These are phyloP conservation scores for Anagrus nilaparvatae DNA, from an alignment of 1,140 invertebrate genomes.

Conservation along the genomic window DNA sequence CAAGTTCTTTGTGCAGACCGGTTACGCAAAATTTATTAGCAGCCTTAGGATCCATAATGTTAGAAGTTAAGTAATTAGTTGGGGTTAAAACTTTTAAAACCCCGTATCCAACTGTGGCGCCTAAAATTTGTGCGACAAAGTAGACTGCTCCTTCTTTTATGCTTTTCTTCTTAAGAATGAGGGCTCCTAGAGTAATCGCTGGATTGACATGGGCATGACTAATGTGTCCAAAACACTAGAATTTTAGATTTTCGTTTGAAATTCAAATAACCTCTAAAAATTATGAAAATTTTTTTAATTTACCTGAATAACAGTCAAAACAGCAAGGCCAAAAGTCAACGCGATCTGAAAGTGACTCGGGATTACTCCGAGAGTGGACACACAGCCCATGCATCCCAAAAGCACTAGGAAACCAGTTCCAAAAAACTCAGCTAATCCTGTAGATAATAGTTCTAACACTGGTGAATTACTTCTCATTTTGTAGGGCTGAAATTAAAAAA, in stretches of 20 bases:
- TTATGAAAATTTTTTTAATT: background rate
- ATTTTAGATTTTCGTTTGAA: conserved; percentile 27
- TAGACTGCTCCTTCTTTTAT: conserved; percentile 58
- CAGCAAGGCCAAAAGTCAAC: conserved; percentile 58
- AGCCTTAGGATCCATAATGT: background rate
- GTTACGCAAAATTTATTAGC: conserved; percentile 48
- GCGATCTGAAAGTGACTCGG: conserved; percentile 48
- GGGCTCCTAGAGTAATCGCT: conserved; percentile 57
- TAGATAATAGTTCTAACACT: conserved; percentile 17
- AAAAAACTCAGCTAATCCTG: conserved; percentile 50
- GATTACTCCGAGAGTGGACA: conserved; percentile 23
- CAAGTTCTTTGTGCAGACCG: conserved; percentile 38
- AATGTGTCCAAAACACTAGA: conserved; percentile 56
- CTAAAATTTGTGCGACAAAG: conserved; percentile 57
- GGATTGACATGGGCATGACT: conserved; percentile 67
- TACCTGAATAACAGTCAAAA: conserved; percentile 55
- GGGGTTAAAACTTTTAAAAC: conserved; percentile 50
- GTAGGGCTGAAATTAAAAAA: too few relatives aligned
- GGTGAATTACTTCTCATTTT: conserved; percentile 16
- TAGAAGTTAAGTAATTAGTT: conserved; percentile 13
- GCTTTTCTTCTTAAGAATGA: conserved; percentile 52
- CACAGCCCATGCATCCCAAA: conserved; percentile 63
- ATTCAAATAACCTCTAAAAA: background rate
- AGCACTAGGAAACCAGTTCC: conserved; percentile 64
- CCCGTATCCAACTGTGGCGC: conserved; percentile 56